A percentile compares a stretch with the other conserved stretches of the same genome.
phyloP scores from a whole-genome alignment of 2,888 invertebrate species.

The Ornithoptera alexandrae region DNA sequence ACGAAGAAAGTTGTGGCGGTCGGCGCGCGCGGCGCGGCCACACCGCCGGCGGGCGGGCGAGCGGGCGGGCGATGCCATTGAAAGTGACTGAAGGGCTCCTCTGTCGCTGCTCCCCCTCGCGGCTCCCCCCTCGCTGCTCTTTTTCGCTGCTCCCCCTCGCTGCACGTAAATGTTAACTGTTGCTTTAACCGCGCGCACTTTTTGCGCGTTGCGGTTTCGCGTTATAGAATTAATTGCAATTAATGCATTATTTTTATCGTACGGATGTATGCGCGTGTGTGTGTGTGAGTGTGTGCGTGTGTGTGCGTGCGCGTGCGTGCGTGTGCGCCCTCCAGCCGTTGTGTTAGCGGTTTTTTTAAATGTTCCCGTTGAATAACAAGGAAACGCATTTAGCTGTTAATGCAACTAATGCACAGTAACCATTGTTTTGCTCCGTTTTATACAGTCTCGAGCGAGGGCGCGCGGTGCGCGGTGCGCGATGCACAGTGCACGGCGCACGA shows the following conservation, averaged over 20 bases:
- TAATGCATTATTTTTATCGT: conserved; percentile 26
- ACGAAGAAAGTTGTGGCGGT: conserved; percentile 48
- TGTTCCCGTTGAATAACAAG: conserved; percentile 20
- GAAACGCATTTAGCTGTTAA: conserved; percentile 25
- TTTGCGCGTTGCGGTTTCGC: conserved; percentile 27
- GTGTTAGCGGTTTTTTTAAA: conserved; percentile 22
- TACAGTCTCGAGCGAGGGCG: neutral
- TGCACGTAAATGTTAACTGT: conserved; percentile 39
- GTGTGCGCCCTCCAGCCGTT: conserved; percentile 23
- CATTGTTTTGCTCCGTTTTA: conserved; percentile 6
- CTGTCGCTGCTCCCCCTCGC: conserved; percentile 11
- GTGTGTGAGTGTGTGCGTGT: neutral
- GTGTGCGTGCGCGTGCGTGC: conserved; percentile 11
- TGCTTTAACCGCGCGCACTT: conserved; percentile 33
- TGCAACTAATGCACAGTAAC: conserved; percentile 23
- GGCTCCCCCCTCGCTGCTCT: conserved; percentile 7
- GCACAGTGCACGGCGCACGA: too few relatives aligned
- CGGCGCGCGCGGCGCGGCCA: conserved; percentile 25
- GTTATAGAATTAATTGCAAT: conserved; percentile 27
- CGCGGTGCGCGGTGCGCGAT: neutral
- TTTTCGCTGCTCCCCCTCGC: conserved; percentile 22
- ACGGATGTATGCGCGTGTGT: conserved; percentile 10
- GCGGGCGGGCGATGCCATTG: conserved; percentile 12
- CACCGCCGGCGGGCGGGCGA: conserved; percentile 20
- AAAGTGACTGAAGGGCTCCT: neutral